Base-by-base conservation (phyloP, 2,797 vertebrate genomes). In the Alauda arvensis region DNA sequence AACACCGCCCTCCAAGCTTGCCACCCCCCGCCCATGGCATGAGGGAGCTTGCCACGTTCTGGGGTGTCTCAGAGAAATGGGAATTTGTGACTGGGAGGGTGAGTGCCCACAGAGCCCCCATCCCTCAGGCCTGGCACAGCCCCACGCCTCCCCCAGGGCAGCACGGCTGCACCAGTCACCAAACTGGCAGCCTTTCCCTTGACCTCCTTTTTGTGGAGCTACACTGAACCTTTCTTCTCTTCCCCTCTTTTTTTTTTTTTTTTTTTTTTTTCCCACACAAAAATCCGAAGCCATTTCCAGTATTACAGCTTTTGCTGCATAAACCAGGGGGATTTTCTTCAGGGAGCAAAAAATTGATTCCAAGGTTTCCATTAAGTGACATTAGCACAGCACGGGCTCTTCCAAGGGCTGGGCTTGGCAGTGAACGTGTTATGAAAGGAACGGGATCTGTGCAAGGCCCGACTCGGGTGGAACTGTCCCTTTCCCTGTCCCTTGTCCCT, bases 321-420 rank as follows among this genome's bases (percentile, higher is more conserved):
- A 92, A 96, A 95, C 89, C 63, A 5, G 90, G 87, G 91, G 92
- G 88, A 92, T 95, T 96, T 96, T 96, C 93, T 96, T 95, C 85
- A 83, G 94, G 96, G 95, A 96, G 95, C 43, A 87, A 95, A 90
- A 93, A 93, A 96, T 94, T 94, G 97, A 94, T 94, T 95, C 86
- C 1, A 39, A 96, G 95, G 96, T 96, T 94, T 94, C 95, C 96
- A 96, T 97, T 96, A 96, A 96, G 95, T 88, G 93, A 78, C 94
- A 96, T 97, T 96, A 97, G 94, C 96, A 94, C 96, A 97, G 97
- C 96, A 95, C 7, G 89, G 83, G 63, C 90, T 52, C 86, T 90
- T 92, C 79, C 85, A 76, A 80, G 92, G 95, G 94, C 95, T 91
- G 90, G 86, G 96, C 93, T 85, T 59, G 95, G 91, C 94, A 87